Evolutionary conservation across 1,140 invertebrate species (phyloP).

Genomic region (Pantala flavescens): DNA sequence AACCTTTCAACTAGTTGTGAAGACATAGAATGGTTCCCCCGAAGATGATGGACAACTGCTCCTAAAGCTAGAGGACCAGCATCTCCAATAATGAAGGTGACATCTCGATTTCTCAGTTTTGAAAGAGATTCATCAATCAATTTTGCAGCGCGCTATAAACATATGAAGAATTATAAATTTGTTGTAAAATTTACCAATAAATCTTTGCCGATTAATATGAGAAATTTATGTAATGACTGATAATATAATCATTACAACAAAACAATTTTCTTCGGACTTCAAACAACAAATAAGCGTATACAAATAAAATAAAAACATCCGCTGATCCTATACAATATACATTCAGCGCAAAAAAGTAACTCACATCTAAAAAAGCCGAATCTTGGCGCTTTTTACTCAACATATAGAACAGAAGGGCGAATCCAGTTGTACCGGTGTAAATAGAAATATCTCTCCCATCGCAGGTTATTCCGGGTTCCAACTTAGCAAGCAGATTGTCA

Average conservation of each 20-base stretch:
- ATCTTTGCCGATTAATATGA: conserved; percentile 16
- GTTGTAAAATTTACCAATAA: neutral
- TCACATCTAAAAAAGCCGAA: conserved; percentile 25
- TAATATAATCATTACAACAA: conserved; percentile 21
- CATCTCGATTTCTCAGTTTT: conserved; percentile 36
- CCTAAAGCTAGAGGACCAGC: conserved; percentile 61
- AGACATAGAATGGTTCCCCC: conserved; percentile 36
- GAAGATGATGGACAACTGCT: conserved; percentile 49
- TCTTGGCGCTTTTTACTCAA: conserved; percentile 33
- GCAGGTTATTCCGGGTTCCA: conserved; percentile 24
- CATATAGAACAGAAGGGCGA: conserved; percentile 42
- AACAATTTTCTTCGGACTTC: too few relatives aligned
- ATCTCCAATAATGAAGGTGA: conserved; percentile 68
- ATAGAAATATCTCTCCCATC: conserved; percentile 35
- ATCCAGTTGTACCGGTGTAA: conserved; percentile 42
- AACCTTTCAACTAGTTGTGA: conserved; percentile 22
- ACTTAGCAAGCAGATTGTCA: conserved; percentile 25
- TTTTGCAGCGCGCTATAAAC: conserved; percentile 36
- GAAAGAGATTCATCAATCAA: conserved; percentile 37
- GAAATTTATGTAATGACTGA: conserved; percentile 24
- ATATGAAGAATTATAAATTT: conserved; percentile 20
- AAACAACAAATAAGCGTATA: too few relatives aligned
- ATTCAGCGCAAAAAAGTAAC: neutral
- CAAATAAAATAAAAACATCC: too few relatives aligned
- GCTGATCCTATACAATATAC: too few relatives aligned